Percentiles rank a stretch among this genome's conserved stretches.
These are phyloP conservation scores for Tipula unca DNA, from an alignment of 2,888 invertebrate species.

Conservation along the genomic window DNA sequence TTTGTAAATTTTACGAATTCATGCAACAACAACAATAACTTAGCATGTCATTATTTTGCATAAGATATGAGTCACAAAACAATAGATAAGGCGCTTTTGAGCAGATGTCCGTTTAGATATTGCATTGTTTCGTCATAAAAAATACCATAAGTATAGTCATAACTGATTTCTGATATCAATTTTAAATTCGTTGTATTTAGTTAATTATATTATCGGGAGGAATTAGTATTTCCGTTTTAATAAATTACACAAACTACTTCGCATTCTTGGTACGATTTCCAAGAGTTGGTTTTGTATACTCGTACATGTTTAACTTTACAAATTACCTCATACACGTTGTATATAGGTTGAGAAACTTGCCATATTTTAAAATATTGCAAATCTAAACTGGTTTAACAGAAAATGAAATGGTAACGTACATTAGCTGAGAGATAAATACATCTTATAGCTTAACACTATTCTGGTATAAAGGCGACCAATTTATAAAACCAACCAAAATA, in stretches of 20 bases:
- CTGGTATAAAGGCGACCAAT: no score
- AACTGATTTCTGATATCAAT: background rate
- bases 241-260: background rate
- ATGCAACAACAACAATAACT: background rate
- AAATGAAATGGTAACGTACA: background rate
- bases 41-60: background rate
- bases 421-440: background rate
- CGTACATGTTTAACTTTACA: background rate
- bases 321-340: background rate
- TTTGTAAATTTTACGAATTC: background rate
- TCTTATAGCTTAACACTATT: background rate
- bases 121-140: background rate
- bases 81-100: background rate
- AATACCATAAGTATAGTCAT: background rate
- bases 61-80: background rate
- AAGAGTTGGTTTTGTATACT: background rate
- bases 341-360: background rate
- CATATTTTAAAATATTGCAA: background rate
- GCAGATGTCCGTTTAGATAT: background rate
- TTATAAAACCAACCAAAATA: no score
- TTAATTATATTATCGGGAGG: background rate
- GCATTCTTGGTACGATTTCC: background rate
- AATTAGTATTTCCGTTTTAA: conserved; percentile 8
- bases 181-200: background rate
- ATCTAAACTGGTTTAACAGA: background rate